These are phyloP conservation scores for Lasiommata megera DNA, from an alignment of 2,888 invertebrate species.

Conservation along the genomic window DNA sequence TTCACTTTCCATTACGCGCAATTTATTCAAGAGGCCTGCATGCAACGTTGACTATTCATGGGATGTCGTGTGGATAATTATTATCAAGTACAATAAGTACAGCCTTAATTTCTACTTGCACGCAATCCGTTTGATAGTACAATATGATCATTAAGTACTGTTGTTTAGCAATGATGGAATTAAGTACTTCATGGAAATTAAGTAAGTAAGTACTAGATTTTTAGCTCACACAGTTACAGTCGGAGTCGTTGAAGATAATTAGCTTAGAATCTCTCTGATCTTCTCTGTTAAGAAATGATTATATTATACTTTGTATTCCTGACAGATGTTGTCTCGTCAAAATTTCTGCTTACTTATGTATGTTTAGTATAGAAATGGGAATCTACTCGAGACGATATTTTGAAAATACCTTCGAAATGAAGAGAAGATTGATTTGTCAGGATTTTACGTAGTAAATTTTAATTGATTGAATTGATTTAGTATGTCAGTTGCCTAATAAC, in stretches of 20 bases:
- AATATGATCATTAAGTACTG: not conserved
- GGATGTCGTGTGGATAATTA: constrained; percentile 24
- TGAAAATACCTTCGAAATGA: no score
- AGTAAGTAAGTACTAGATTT: not conserved
- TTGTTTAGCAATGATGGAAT: constrained; percentile 2
- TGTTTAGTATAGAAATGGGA: no score
- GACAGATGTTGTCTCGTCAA: not conserved
- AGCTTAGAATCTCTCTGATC: not conserved
- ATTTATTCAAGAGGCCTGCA: constrained; percentile 27
- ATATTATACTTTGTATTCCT: not conserved
- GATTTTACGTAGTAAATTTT: no score
- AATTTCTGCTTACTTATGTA: no score
- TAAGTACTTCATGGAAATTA: constrained; percentile 1
- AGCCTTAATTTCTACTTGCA: constrained; percentile 26
- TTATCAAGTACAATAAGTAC: constrained; percentile 18
- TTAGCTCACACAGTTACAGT: not conserved
- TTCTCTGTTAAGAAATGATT: not conserved
- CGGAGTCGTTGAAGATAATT: not conserved
- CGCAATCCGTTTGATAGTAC: constrained; percentile 16
- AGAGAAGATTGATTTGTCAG: no score
- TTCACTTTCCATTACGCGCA: constrained; percentile 32
- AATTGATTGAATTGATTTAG: no score
- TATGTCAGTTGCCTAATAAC: no score
- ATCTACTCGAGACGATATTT: no score
- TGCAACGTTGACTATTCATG: constrained; percentile 23